Conservation (phyloP, 2,113 vertebrate genomes). For the Melanocharis versteri region DNA sequence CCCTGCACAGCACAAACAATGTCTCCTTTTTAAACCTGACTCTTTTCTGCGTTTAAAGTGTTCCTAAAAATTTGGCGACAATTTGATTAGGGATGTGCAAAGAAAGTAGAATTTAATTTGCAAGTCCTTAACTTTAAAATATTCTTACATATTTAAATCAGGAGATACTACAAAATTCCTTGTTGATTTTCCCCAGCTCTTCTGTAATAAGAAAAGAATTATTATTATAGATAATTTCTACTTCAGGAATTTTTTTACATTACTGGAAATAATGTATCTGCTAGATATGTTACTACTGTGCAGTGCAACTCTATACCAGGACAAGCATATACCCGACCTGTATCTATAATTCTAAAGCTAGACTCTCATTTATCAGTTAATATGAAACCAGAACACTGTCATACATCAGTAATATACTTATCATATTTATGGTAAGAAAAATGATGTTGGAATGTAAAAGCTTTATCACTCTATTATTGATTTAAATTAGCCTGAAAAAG, state of each 20-base stretch:
- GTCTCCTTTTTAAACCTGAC: neutral
- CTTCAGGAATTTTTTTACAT: neutral
- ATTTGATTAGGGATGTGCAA: neutral
- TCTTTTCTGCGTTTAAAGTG: neutral
- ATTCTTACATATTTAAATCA: neutral
- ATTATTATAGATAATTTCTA: neutral
- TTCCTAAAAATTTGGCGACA: neutral
- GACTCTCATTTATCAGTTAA: neutral
- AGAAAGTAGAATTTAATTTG: neutral
- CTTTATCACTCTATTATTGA: neutral
- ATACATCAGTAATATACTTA: neutral
- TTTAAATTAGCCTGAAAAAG: neutral
- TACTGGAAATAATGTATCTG: neutral
- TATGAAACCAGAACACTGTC: neutral
- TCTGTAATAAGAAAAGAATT: neutral
- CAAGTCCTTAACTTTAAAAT: neutral
- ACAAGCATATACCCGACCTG: neutral
- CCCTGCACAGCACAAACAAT: neutral
- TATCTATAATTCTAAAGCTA: neutral
- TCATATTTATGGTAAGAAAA: neutral
- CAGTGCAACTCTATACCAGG: neutral
- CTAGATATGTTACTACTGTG: accelerated
- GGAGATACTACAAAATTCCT: neutral
- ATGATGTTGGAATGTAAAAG: neutral
- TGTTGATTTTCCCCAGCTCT: neutral